Evolutionary conservation across 2,797 vertebrate species (phyloP).

Genomic region (Tragelaphus eurycerus): DNA sequence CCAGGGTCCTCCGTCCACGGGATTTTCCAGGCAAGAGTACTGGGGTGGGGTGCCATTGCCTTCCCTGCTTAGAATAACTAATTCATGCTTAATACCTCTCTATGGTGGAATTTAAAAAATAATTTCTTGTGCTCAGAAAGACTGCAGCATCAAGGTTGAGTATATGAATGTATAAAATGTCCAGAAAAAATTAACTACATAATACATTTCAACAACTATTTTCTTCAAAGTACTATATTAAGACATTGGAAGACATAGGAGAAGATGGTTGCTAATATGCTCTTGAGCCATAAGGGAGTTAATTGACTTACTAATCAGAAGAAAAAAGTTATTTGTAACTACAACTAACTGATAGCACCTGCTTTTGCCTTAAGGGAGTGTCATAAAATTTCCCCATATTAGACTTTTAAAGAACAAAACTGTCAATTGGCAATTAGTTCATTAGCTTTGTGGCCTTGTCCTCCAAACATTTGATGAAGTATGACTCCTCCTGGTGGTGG

Average conservation of each 20-base stretch:
- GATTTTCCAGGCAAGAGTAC: no score
- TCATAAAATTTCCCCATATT: background rate
- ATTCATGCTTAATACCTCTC: background rate
- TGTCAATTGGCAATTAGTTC: background rate
- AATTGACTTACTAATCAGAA: background rate
- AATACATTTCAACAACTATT: background rate
- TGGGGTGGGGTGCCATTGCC: no score
- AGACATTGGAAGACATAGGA: background rate
- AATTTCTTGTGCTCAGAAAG: background rate
- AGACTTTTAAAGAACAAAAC: background rate
- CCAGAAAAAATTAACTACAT: background rate
- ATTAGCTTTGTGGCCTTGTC: background rate
- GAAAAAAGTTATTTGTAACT: conserved; percentile 19
- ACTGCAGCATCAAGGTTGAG: background rate
- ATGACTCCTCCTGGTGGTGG: background rate
- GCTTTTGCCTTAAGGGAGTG: background rate
- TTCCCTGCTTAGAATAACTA: background rate
- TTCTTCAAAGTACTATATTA: background rate
- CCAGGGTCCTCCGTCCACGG: no score
- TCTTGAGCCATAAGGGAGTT: background rate
- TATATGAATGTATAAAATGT: background rate
- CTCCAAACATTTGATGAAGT: background rate
- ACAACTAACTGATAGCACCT: background rate
- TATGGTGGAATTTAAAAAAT: background rate
- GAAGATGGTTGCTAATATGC: background rate